phyloP scores from a whole-genome alignment of 2,797 vertebrate genomes.

The Poecilia gillii region DNA sequence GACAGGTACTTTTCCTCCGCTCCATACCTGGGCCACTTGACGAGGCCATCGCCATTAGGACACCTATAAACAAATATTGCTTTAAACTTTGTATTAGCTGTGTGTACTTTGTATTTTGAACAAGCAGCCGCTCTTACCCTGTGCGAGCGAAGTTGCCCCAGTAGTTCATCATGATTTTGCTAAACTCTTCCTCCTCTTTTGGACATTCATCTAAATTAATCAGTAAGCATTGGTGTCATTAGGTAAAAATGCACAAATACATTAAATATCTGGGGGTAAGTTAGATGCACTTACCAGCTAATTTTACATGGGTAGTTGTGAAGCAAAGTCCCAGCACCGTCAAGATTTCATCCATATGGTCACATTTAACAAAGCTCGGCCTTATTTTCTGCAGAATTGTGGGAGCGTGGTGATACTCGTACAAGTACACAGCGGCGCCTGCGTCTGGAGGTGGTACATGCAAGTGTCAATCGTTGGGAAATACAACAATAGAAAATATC shows the following conservation, averaged over 20 bases:
- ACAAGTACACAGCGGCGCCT: conserved; percentile 84
- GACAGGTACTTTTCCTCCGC: conserved; percentile 74
- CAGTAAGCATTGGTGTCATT: neutral
- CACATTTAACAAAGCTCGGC: conserved; percentile 83
- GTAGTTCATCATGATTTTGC: conserved; percentile 82
- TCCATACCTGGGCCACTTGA: conserved; percentile 83
- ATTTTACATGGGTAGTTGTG: conserved; percentile 61
- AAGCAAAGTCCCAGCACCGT: conserved; percentile 85
- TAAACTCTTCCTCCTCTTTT: conserved; percentile 78
- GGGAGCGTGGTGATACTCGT: conserved; percentile 84
- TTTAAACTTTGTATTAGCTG: neutral
- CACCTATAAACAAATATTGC: conserved; percentile 68
- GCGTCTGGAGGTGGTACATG: conserved; percentile 62
- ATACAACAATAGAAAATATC: neutral
- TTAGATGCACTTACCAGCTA: conserved; percentile 48
- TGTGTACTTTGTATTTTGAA: neutral
- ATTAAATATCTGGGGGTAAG: neutral
- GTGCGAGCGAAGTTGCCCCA: conserved; percentile 88
- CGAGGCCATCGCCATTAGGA: conserved; percentile 81
- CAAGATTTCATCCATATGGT: conserved; percentile 85
- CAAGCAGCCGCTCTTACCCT: conserved; percentile 72
- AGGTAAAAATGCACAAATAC: neutral
- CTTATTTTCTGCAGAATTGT: conserved; percentile 47
- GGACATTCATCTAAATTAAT: conserved; percentile 58
- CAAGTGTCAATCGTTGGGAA: neutral